phyloP scores from a whole-genome alignment of 2,113 vertebrate species.

The Piprites chloris region DNA sequence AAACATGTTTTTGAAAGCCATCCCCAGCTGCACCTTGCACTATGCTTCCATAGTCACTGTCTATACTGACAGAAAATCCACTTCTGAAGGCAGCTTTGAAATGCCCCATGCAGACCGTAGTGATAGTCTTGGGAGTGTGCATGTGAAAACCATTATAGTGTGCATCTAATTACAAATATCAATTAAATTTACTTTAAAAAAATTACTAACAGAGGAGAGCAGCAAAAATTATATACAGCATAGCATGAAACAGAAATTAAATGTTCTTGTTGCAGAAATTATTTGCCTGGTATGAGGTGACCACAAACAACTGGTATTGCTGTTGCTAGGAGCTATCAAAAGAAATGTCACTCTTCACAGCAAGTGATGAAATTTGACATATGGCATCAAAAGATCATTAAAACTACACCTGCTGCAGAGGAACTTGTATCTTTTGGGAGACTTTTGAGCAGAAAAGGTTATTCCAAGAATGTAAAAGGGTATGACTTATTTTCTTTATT shows the following conservation, averaged over 20 bases:
- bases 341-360: slow-evolving; percentile 95
- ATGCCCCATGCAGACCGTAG: rapidly evolving
- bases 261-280: slow-evolving; percentile 19
- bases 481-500: slow-evolving; percentile 65
- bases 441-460: slow-evolving; percentile 79
- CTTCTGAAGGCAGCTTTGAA: not conserved
- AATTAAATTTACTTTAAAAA: not conserved
- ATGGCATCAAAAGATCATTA: slow-evolving; percentile 96
- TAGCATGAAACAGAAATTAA: slow-evolving; percentile 56
- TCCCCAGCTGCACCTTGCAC: not conserved
- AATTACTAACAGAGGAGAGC: not conserved
- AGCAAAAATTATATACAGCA: not conserved
- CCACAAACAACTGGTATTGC: slow-evolving; percentile 61
- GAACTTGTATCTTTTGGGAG: slow-evolving; percentile 79
- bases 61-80: not conserved
- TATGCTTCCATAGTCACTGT: not conserved
- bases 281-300: slow-evolving; percentile 53
- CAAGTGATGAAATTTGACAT: slow-evolving; percentile 96
- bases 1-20: not conserved
- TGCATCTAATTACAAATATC: not conserved
- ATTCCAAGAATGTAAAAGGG: slow-evolving; percentile 69
- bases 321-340: slow-evolving; percentile 81
- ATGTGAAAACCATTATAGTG: not conserved
- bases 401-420: slow-evolving; percentile 87
- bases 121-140: not conserved